Conservation (phyloP, 2,888 invertebrate genomes). For the Orchesellides sinensis region DNA sequence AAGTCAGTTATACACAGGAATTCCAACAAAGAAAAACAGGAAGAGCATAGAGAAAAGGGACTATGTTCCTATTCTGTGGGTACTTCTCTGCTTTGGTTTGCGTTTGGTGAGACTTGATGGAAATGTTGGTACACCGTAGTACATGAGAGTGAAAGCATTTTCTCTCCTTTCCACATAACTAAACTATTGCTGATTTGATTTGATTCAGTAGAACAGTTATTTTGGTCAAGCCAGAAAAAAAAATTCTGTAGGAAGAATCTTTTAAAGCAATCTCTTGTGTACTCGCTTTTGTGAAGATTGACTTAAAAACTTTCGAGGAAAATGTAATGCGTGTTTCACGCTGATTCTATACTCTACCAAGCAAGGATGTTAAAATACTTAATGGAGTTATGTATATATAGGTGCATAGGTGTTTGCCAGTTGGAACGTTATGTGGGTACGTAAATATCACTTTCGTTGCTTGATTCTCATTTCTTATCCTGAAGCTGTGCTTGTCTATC, state of each 20-base stretch:
- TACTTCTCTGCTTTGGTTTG: too few species aligned
- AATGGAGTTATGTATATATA: too few species aligned
- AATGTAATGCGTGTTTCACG: not conserved
- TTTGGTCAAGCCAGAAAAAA: conserved; percentile 12
- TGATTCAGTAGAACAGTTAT: conserved; percentile 2
- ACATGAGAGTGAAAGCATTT: not conserved
- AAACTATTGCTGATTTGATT: conserved; percentile 17
- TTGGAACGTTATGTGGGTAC: not conserved
- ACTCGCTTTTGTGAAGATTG: conserved; percentile 4
- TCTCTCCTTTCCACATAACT: not conserved
- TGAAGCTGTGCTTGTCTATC: not conserved
- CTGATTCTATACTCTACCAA: not conserved
- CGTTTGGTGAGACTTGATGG: too few species aligned
- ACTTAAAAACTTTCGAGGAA: conserved; percentile 4
- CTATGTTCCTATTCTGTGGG: too few species aligned
- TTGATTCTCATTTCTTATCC: not conserved
- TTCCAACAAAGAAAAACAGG: not conserved
- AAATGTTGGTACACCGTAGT: too few species aligned
- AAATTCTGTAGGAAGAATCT: not conserved
- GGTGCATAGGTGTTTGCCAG: not conserved
- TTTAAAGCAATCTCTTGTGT: conserved; percentile 8
- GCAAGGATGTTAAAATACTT: too few species aligned
- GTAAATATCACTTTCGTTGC: not conserved
- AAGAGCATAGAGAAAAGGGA: too few species aligned
- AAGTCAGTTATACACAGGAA: not conserved